These are phyloP conservation scores for Sarcophaga caerulescens DNA, from an alignment of 2,888 invertebrate species.

Conservation along the genomic window DNA sequence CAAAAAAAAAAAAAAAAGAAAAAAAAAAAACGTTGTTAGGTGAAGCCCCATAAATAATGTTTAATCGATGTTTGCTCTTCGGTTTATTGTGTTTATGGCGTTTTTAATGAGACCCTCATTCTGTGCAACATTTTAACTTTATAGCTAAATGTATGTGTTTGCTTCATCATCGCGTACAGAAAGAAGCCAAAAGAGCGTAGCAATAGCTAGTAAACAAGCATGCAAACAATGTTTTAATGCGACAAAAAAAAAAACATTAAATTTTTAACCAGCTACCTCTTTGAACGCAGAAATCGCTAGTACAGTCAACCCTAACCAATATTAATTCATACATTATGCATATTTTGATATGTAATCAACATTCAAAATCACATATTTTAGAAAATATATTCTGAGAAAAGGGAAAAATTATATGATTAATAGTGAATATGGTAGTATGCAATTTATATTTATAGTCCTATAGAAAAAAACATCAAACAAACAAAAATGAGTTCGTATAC, in stretches of 20 bases:
- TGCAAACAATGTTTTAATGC: conserved; percentile 32
- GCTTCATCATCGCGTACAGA: conserved; percentile 32
- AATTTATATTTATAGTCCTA: no score
- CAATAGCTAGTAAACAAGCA: conserved; percentile 51
- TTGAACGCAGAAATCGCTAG: neutral
- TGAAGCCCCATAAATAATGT: conserved; percentile 81
- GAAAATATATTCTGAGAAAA: no score
- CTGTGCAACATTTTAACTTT: conserved; percentile 79
- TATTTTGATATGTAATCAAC: neutral
- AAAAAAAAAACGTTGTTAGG: conserved; percentile 67
- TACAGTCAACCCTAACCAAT: no score
- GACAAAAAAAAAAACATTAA: conserved; percentile 40
- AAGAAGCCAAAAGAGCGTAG: conserved; percentile 70
- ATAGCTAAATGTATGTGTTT: conserved; percentile 67
- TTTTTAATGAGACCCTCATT: conserved; percentile 80
- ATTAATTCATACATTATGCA: no score
- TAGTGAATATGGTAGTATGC: no score
- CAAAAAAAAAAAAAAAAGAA: conserved; percentile 50
- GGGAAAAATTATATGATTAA: no score
- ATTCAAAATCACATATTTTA: neutral
- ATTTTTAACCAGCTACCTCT: conserved; percentile 25
- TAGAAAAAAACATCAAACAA: neutral
- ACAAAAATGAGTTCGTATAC: neutral
- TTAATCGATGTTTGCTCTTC: conserved; percentile 81
- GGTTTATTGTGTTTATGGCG: conserved; percentile 81